phyloP scores from a whole-genome alignment of 2,888 invertebrate genomes.

The Hydraecia micacea region DNA sequence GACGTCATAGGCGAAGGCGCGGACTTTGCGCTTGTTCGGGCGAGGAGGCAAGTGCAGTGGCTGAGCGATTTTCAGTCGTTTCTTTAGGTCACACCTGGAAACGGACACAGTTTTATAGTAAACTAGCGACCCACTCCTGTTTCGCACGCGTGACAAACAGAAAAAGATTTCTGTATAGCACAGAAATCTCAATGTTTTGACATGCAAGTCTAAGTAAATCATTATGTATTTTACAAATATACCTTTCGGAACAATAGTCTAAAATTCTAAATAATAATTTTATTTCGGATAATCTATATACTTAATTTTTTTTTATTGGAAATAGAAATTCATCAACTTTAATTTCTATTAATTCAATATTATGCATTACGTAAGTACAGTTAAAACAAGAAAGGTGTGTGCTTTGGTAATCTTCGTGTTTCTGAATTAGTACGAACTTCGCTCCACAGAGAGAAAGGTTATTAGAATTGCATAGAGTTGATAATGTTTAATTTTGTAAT shows the following conservation, averaged over 20 bases:
- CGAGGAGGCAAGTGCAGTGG: conserved; percentile 99
- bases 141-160: background rate
- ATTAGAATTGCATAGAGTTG: background rate
- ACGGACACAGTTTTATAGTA: background rate
- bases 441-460: background rate
- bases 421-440: background rate
- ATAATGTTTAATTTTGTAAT: background rate
- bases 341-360: background rate
- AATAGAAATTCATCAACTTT: background rate
- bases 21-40: conserved; percentile 97
- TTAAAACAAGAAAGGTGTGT: background rate
- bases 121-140: background rate
- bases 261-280: background rate
- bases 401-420: background rate
- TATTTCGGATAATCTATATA: background rate
- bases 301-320: background rate
- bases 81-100: conserved; percentile 97
- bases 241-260: background rate
- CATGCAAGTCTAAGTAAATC: background rate
- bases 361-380: background rate
- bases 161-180: background rate
- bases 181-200: background rate
- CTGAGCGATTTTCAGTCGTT: conserved; percentile 99
- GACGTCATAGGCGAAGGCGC: conserved; percentile 99
- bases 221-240: background rate